Base-by-base conservation (phyloP, 2,113 vertebrate genomes). In the Serinus canaria region DNA sequence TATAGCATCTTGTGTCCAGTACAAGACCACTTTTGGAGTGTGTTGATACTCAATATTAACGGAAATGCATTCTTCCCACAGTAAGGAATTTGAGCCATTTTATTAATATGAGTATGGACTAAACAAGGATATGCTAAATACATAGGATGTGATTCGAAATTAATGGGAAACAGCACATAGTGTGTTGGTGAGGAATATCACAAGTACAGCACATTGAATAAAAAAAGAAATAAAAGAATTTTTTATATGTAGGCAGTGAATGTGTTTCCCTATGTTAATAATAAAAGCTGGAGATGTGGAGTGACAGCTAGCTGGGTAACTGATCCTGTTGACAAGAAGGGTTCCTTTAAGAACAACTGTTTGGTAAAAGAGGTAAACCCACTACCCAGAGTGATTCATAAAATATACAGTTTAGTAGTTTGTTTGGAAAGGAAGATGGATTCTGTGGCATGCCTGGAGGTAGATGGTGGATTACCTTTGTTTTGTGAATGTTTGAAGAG, bases 401-500 rank as follows among this genome's bases (percentile, higher is more conserved):
- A 85, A 93, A 83, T 81, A 50, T 0, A 56, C 24, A 28, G 5
- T 68, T 63, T 49, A 44, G 46, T 73, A 77, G 47, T 81, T 88
- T 6, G 0, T n/a, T 90, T 80, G 67, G 73, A 75, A 78, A 89
- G 72, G 56, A 72, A 67, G 33, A 21, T 70, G 75, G 73, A 30
- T 81, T 70, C 79, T 91, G 39, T 64, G 66, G 66, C 60, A 89
- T 25, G 39, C 73, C 80, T 63, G 60, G 24, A 63, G 94, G 69
- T 87, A 64, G 63, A 31, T 69, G 9, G 33, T 89, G 47, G 33
- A 72, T 87, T 90, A 67, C 86, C 60, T 92, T 89, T 92, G 73
- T 78, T 94, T 94, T 64, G 35, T 89, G 80, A 70, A 49, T 89
- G 73, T 91, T 79, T 96, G 89, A 95, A 91, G 88, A 82, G 69